Evolutionary conservation across 2,888 invertebrate species (phyloP).

Genomic region (Polydrusus tereticollis): DNA sequence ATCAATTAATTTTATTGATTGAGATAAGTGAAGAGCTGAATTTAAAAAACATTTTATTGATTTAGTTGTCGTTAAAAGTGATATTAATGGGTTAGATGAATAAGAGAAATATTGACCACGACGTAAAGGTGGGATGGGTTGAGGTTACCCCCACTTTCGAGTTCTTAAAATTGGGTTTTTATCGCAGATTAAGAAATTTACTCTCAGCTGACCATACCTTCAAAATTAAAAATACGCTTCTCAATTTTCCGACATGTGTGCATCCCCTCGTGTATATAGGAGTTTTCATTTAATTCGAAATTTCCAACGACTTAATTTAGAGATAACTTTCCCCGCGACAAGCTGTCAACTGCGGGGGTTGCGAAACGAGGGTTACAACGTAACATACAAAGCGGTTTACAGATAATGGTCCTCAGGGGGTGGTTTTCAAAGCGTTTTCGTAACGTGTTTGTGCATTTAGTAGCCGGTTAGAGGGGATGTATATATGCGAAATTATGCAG

Average conservation of each 20-base stretch:
- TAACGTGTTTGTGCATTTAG: conserved; percentile 21
- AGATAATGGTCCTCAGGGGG: conserved; percentile 10
- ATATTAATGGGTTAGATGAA: too few relatives aligned
- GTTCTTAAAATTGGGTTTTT: too few relatives aligned
- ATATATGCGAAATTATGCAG: conserved; percentile 6
- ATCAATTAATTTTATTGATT: conserved; percentile 39
- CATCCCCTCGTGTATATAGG: too few relatives aligned
- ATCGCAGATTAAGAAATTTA: too few relatives aligned
- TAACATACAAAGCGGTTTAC: conserved; percentile 3
- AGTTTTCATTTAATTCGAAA: too few relatives aligned
- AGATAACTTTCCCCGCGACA: not conserved
- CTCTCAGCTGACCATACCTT: too few relatives aligned
- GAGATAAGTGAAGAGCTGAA: conserved; percentile 6
- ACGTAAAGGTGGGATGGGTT: too few relatives aligned
- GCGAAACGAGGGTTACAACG: not conserved
- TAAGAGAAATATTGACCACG: too few relatives aligned
- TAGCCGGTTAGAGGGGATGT: not conserved
- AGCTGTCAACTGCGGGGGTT: conserved; percentile 8
- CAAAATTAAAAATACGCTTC: too few relatives aligned
- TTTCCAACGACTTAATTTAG: conserved; percentile 42
- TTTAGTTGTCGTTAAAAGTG: not conserved
- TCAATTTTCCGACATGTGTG: too few relatives aligned
- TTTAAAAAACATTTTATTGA: not conserved
- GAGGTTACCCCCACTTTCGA: too few relatives aligned
- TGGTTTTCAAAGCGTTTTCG: conserved; percentile 20